phyloP scores from a whole-genome alignment of 2,113 vertebrate species.

The Microtus richardsoni region DNA sequence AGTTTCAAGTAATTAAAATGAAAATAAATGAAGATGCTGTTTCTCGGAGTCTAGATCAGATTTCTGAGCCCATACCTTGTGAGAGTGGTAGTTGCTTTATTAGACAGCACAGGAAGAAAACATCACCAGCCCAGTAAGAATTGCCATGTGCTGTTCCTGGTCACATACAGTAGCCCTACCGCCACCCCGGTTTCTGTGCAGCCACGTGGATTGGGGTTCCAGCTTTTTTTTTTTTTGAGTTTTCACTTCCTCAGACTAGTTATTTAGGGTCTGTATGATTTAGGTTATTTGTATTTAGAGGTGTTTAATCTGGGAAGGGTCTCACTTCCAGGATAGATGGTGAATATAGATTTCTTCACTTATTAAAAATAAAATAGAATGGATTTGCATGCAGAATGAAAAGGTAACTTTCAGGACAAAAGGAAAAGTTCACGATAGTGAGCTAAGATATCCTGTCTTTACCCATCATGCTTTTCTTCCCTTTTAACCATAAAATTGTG shows the following conservation, averaged over 20 bases:
- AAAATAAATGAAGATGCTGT: neutral
- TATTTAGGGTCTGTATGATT: neutral
- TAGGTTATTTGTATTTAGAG: neutral
- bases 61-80: neutral
- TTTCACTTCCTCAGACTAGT: neutral
- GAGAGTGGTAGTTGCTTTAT: neutral
- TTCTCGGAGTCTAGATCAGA: neutral
- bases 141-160: neutral
- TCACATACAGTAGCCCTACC: neutral
- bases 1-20: slow-evolving; percentile 31
- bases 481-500: neutral
- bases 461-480: neutral
- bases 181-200: fast-evolving
- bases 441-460: neutral
- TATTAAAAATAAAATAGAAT: neutral
- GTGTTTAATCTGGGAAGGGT: neutral
- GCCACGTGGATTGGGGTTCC: neutral
- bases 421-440: neutral
- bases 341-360: neutral
- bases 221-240: neutral
- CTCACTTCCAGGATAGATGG: neutral
- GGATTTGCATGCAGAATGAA: neutral
- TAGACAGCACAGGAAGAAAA: neutral
- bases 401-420: neutral
- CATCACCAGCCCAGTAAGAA: neutral